Evolutionary conservation across 2,797 vertebrate species (phyloP).

Genomic region (Eleutherodactylus coqui): DNA sequence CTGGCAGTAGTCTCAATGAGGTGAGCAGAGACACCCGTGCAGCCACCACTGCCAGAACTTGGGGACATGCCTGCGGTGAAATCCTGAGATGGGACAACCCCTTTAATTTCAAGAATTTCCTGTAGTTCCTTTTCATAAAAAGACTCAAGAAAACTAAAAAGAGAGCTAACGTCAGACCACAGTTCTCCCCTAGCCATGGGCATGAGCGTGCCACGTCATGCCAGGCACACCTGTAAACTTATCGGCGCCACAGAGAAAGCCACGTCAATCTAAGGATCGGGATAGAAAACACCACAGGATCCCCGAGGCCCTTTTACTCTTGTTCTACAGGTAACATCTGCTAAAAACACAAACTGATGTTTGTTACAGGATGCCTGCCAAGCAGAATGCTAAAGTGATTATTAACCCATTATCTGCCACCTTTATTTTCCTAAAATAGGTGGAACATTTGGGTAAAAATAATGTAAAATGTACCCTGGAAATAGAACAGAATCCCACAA

Average conservation of each 20-base stretch:
- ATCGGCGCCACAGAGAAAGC: slow-evolving; percentile 30
- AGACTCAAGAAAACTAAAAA: not conserved
- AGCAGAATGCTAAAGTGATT: not conserved
- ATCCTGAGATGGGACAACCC: no score
- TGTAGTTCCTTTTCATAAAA: not conserved
- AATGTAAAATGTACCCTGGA: not conserved
- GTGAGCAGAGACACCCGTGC: no score
- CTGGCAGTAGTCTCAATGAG: no score
- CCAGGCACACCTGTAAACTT: slow-evolving; percentile 45
- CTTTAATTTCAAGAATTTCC: no score
- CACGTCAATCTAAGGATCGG: not conserved
- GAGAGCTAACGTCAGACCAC: not conserved
- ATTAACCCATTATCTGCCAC: not conserved
- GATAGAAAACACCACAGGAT: not conserved
- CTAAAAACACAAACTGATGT: slow-evolving; percentile 46
- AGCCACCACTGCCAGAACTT: no score
- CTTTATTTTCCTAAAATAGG: not conserved
- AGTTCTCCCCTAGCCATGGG: not conserved
- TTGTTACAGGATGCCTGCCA: slow-evolving; percentile 32
- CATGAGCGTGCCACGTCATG: slow-evolving; percentile 30
- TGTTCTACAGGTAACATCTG: slow-evolving; percentile 61
- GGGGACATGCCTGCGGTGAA: no score
- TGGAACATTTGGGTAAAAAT: not conserved
- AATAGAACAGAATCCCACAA: no score
- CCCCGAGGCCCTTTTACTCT: slow-evolving; percentile 22